Base-by-base conservation (phyloP, 2,113 vertebrate species). In the Muntiacus muntjak region DNA sequence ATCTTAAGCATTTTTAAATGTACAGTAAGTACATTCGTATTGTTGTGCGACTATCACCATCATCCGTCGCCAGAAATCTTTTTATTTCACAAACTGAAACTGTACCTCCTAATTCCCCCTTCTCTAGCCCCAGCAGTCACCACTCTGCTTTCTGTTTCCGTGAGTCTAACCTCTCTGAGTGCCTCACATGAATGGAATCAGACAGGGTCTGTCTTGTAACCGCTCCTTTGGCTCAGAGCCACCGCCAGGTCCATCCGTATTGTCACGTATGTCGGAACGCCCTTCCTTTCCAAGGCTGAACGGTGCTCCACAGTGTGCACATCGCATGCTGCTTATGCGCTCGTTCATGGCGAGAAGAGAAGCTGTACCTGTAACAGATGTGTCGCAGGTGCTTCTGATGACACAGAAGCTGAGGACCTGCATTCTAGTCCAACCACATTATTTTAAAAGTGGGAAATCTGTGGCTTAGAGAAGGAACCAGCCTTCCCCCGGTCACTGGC, bases 171-270 rank as follows among this genome's bases (percentile, higher is more conserved):
- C 50, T 1, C 9, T 58, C 40, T 40, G 25, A 47, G 45, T 33
- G 14, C 52, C 28, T 94, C 33, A 3, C 43, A 0, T 15, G 10
- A 55, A 6, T 45, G 36, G 71, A 26, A 5, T n/a, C 87, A 11
- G 0, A 21, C 6, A 4, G 45, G 6, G 10, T 50, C 8, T 52
- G 71, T 14, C 71, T 26, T 23, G 11, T 36, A 36, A 3, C 71
- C 36, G 19, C 43, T 92, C 26, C 3, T 50, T 62, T 90, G 43
- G 7, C 47, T 87, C 13, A 8, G 8, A 40, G 0, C 4, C 3
- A 23, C 2, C 6, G 62, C 88, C 30, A 54, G 81, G 21, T 10
- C 43, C 33, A 4, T 6, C 25, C 1, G 0, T 3, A 1, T 6
- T 0, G 40, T 13, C 12, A 2, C 60, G 2, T 3, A 10, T 19